Base-by-base conservation (phyloP, 2,113 vertebrate genomes). In the Ranitomeya variabilis region DNA sequence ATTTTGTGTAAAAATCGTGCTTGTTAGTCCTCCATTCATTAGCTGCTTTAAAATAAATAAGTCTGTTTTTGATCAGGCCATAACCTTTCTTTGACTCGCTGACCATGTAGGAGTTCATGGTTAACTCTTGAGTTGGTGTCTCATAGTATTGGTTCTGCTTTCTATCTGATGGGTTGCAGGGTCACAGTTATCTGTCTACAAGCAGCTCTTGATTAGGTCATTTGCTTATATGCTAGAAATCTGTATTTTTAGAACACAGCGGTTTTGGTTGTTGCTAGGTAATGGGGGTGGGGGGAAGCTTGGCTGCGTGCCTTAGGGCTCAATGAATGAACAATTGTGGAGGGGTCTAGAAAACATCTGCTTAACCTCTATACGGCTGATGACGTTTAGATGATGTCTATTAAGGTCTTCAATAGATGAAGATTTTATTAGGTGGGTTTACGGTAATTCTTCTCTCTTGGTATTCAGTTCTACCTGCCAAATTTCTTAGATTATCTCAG, bases 311-410 rank as follows among this genome's bases (percentile, higher is more conserved):
- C 90, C 81, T 7, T 18, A 9, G 13, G 54, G 13, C 14, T 16
- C 13, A 37, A 51, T 88, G 83, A 91, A 89, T 80, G 85, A 51
- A 60, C 59, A 84, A 91, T 89, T 85, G 79, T 87, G 60, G 57
- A 84, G 15, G 31, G 57, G 23, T 55, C 66, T 86, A 64, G 74
- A 84, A 89, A 86, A 71, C 76, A 80, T 66, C 89, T 82, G 87
- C 79, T 79, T 89, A 89, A 89, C 82, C 87, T 89, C 26, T 57
- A 62, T 69, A 18, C 73, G 77, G 59, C 66, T 83, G 59, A 59
- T 77, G 80, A 45, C 5, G 45, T 69, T 51, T 55, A 78, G 85
- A 66, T 18, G 71, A 79, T 87, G 13, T 80, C 73, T 87, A 1
- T 26, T 69, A 83, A 45, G 52, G 26, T 83, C 19, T 51, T 83